These are phyloP conservation scores for Emmelina monodactyla DNA, from an alignment of 2,888 invertebrate genomes.

Conservation along the genomic window DNA sequence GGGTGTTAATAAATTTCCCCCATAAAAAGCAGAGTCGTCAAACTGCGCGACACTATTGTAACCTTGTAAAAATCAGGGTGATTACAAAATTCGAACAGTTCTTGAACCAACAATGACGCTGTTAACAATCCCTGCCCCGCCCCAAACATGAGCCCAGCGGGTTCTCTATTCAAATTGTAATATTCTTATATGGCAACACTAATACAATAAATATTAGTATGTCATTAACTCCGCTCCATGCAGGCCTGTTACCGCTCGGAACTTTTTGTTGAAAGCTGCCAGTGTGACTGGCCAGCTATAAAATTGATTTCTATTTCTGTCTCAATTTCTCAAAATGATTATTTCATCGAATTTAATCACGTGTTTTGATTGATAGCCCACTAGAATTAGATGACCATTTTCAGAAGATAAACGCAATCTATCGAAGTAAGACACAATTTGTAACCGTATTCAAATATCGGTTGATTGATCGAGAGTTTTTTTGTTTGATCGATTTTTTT, in stretches of 20 bases:
- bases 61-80: too few species aligned
- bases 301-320: too few species aligned
- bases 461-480: constrained; percentile 59
- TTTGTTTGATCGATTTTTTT: constrained; percentile 40
- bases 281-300: constrained; percentile 22
- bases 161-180: constrained; percentile 54
- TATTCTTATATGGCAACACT: constrained; percentile 54
- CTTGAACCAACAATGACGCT: constrained; percentile 42
- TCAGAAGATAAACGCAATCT: too few species aligned
- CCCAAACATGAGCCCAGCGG: constrained; percentile 60
- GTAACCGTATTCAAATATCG: constrained; percentile 44
- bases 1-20: too few species aligned
- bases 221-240: constrained; percentile 55
- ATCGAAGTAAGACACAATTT: background rate
- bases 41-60: too few species aligned
- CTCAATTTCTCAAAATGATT: too few species aligned
- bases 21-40: too few species aligned
- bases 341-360: too few species aligned
- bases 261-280: too few species aligned
- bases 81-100: constrained; percentile 38
- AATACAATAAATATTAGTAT: constrained; percentile 62
- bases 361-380: too few species aligned
- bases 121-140: constrained; percentile 49
- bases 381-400: too few species aligned
- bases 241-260: constrained; percentile 49